A percentile compares a stretch with the other conserved stretches of the same genome.
Conservation (phyloP, 2,888 invertebrate genomes). For the Tenthredo scrophulariae region DNA sequence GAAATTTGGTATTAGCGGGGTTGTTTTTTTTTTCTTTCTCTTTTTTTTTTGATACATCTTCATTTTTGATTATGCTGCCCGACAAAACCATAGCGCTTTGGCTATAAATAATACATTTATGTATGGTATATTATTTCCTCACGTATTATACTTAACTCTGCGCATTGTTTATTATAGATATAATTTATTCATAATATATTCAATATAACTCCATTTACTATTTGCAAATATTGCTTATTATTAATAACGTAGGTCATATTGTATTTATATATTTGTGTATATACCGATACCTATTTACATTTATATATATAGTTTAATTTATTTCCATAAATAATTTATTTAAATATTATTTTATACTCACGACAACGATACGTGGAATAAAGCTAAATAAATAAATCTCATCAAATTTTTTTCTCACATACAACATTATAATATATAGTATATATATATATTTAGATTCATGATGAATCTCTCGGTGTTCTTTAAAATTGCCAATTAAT, state of each 20-base stretch:
- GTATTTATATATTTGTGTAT: no score
- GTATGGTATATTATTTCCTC: not conserved
- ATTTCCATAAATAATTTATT: not conserved
- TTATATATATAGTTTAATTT: not conserved
- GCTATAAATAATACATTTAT: conserved; percentile 7
- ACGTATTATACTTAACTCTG: not conserved
- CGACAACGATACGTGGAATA: not conserved
- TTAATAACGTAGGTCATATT: not conserved
- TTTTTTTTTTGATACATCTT: not conserved
- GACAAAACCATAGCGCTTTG: conserved; percentile 49
- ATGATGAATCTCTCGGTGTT: not conserved
- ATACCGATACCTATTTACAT: not conserved
- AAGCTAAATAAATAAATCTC: conserved; percentile 1
- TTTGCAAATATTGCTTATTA: conserved; percentile 13
- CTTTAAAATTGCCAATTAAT: not conserved
- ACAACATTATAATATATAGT: not conserved
- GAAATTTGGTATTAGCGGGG: not conserved
- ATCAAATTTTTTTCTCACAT: not conserved
- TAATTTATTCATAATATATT: not conserved
- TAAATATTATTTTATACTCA: not conserved
- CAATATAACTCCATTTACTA: not conserved
- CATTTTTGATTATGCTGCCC: conserved; percentile 56
- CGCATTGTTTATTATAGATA: not conserved
- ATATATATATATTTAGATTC: not conserved
- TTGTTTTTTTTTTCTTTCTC: not conserved